These are phyloP conservation scores for Drosophila orena DNA, from an alignment of 1,140 invertebrate genomes.

Conservation along the genomic window DNA sequence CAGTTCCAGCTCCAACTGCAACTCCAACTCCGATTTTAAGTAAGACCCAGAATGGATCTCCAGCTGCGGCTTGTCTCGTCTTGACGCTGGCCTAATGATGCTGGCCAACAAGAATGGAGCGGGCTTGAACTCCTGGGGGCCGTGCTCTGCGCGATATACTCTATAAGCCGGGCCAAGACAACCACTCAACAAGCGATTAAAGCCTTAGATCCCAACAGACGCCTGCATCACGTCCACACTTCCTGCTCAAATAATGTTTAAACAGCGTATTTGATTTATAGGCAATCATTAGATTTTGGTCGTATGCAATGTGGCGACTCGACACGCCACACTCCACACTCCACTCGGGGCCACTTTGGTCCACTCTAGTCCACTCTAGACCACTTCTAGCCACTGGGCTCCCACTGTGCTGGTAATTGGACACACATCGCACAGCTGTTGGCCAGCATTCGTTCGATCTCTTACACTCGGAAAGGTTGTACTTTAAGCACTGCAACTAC, in stretches of 20 bases:
- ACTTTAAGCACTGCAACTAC: background rate
- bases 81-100: slow-evolving; percentile 63
- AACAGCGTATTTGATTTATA: slow-evolving; percentile 80
- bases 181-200: slow-evolving; percentile 70
- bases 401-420: slow-evolving; percentile 81
- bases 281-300: slow-evolving; percentile 79
- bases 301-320: slow-evolving; percentile 53
- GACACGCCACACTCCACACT: slow-evolving; percentile 33
- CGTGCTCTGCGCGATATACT: background rate
- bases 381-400: slow-evolving; percentile 41
- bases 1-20: background rate
- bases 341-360: slow-evolving; percentile 22
- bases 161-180: slow-evolving; percentile 11
- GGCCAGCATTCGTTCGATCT: slow-evolving; percentile 15
- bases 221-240: slow-evolving; percentile 79
- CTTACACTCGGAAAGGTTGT: slow-evolving; percentile 1
- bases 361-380: slow-evolving; percentile 15
- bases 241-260: slow-evolving; percentile 83
- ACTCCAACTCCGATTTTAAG: slow-evolving; percentile 5
- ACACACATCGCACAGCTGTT: slow-evolving; percentile 71
- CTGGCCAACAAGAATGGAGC: slow-evolving; percentile 46
- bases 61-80: slow-evolving; percentile 52
- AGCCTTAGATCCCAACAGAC: slow-evolving; percentile 51
- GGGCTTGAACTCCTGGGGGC: slow-evolving; percentile 9
- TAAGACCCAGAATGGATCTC: slow-evolving; percentile 35